Percentiles rank a stretch among this genome's conserved stretches.
Conservation (phyloP, 2,797 vertebrate genomes). For the Lepus townsendii region DNA sequence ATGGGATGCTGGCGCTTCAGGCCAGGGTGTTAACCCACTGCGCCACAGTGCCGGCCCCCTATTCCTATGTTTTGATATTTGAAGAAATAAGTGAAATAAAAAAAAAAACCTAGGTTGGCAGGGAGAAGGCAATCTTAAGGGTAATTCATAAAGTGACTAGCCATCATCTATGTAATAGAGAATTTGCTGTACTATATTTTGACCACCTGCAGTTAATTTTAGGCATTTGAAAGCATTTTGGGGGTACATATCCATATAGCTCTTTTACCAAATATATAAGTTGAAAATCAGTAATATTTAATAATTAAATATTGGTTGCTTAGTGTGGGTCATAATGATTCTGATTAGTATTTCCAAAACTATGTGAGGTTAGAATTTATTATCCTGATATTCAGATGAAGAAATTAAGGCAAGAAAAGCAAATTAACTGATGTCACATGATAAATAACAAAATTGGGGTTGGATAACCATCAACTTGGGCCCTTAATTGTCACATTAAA, state of each 20-base stretch:
- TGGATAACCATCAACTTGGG: background rate
- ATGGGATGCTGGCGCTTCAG: no score
- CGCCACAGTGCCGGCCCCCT: no score
- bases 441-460: background rate
- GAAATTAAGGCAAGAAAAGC: background rate
- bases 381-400: background rate
- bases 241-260: background rate
- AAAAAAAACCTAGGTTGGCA: background rate
- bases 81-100: background rate
- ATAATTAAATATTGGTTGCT: background rate
- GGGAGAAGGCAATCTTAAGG: background rate
- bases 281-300: background rate
- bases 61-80: background rate
- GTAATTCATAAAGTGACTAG: background rate
- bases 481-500: background rate
- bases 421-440: background rate
- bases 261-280: background rate
- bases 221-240: background rate
- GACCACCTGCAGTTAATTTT: background rate
- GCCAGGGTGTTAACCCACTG: no score
- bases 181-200: background rate
- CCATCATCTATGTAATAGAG: background rate
- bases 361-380: background rate
- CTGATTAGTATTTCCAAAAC: slow-evolving; percentile 34
- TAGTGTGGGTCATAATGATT: background rate